Percentiles rank a stretch among this genome's conserved stretches.
Conservation (phyloP, 2,113 vertebrate genomes). For the Macrotus californicus region DNA sequence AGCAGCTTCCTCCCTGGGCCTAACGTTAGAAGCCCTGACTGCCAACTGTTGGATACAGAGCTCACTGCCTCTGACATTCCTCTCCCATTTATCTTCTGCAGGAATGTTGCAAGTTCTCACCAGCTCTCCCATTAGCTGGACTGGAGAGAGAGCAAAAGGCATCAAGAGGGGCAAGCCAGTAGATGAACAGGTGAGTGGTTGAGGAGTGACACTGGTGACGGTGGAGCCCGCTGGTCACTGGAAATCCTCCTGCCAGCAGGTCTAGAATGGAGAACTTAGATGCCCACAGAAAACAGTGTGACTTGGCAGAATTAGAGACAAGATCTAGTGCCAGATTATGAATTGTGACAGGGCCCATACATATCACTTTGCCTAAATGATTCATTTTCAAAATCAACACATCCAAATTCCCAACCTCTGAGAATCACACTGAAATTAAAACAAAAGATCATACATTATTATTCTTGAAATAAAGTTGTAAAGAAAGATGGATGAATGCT, state of each 20-base stretch:
- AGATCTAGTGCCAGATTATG: background rate
- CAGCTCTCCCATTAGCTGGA: background rate
- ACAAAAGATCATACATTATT: background rate
- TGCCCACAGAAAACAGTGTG: background rate
- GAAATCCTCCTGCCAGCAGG: background rate
- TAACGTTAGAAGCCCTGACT: conserved; percentile 47
- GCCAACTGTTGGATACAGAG: conserved; percentile 22
- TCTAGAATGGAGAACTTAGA: background rate
- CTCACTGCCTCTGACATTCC: background rate
- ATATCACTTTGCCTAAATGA: background rate
- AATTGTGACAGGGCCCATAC: background rate
- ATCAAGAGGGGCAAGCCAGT: background rate
- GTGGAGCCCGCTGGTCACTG: background rate
- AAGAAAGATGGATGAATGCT: background rate
- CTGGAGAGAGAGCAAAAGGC: background rate
- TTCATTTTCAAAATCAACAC: background rate
- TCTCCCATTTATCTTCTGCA: background rate
- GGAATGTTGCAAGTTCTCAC: background rate
- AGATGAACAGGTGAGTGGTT: background rate
- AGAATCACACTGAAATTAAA: background rate
- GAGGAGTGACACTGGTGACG: background rate
- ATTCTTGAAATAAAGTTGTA: background rate
- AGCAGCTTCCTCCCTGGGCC: conserved; percentile 23
- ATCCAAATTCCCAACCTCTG: background rate
- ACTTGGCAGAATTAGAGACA: background rate